Conservation (phyloP, 1,140 invertebrate species). For the Atta cephalotes region DNA sequence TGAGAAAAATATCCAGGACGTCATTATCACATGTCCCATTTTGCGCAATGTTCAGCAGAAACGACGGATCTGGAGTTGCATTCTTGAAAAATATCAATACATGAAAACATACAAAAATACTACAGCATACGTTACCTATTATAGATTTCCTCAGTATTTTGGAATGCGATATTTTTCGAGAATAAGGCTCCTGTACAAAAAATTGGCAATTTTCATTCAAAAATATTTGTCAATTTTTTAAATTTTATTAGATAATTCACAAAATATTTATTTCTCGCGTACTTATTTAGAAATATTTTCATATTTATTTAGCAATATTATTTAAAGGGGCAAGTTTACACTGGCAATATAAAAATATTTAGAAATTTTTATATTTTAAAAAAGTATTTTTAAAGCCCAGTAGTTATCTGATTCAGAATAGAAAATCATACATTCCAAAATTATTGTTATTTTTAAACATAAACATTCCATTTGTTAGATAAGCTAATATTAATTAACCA, state of each 20-base stretch:
- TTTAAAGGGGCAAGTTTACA: not conserved
- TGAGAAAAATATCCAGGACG: not conserved
- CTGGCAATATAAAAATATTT: not conserved
- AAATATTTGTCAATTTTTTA: conserved; percentile 6
- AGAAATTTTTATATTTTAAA: not conserved
- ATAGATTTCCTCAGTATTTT: no score
- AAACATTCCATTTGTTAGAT: not conserved
- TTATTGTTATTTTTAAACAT: no score
- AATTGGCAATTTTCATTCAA: not conserved
- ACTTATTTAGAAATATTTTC: not conserved
- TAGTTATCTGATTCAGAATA: no score
- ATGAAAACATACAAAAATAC: no score
- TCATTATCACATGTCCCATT: not conserved
- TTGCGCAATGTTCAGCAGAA: not conserved
- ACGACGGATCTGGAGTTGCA: not conserved
- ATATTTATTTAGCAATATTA: not conserved
- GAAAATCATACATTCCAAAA: no score
- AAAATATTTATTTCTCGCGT: not conserved
- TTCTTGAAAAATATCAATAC: no score
- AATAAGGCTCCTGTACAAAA: not conserved
- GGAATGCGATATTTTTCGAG: no score
- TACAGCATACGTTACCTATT: no score
- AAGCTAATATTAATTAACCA: not conserved
- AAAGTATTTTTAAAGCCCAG: not conserved
- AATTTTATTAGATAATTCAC: not conserved